Percentiles rank a stretch among this genome's conserved stretches.
Evolutionary conservation across 1,140 invertebrate genomes (phyloP).

Genomic region (Drosophila asahinai): DNA sequence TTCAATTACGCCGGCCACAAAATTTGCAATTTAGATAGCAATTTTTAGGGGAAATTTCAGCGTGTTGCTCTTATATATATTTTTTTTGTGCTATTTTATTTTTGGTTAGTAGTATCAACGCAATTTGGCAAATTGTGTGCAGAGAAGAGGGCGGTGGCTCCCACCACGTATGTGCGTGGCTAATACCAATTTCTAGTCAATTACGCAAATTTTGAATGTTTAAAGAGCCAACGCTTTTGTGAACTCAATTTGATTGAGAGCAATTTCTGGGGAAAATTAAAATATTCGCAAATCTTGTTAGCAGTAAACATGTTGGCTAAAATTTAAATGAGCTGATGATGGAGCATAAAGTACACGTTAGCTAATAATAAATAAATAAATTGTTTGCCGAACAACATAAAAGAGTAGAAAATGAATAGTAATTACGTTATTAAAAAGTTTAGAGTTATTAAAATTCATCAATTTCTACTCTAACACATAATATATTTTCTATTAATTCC

Average conservation of each 20-base stretch:
- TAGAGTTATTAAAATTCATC: not conserved
- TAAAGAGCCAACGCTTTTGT: conserved; percentile 42
- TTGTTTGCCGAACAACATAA: not conserved
- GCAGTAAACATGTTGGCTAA: conserved; percentile 1
- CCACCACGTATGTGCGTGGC: conserved; percentile 37
- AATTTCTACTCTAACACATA: not conserved
- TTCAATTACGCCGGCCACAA: conserved; percentile 76
- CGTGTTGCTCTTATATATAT: conserved; percentile 4
- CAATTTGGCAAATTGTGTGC: conserved; percentile 57
- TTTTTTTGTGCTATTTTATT: conserved; percentile 24
- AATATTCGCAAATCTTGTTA: conserved; percentile 23
- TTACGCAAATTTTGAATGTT: conserved; percentile 55
- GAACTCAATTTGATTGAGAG: conserved; percentile 34
- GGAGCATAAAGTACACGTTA: not conserved
- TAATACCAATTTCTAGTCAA: conserved; percentile 56
- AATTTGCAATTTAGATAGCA: conserved; percentile 81
- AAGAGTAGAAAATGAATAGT: not conserved
- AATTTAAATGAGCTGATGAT: conserved; percentile 10
- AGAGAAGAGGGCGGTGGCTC: too few species aligned
- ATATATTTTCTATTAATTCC: not conserved
- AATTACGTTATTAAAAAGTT: not conserved
- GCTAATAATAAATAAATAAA: conserved; percentile 10
- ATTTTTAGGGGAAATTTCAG: conserved; percentile 50
- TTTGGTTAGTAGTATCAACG: conserved; percentile 24
- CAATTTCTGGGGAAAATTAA: conserved; percentile 21